Base-by-base conservation (phyloP, 2,888 invertebrate species). In the Drosophila emarginata region DNA sequence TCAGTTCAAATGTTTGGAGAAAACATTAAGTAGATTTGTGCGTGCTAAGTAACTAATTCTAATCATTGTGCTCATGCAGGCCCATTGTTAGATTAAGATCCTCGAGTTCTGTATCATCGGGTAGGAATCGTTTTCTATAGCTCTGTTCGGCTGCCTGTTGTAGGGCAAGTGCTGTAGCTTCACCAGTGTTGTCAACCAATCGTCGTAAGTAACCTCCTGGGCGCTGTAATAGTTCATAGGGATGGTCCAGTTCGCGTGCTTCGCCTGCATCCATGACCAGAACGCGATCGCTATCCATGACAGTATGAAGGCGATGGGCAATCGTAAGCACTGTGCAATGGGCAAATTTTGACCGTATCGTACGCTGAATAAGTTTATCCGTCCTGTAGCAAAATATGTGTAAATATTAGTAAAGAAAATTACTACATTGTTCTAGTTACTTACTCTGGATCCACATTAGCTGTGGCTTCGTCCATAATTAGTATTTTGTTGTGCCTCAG, bases 391-490 rank as follows among this genome's bases (percentile, higher is more conserved):
- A 18, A 45, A 18, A 45, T 15, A 18, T 15, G 14, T 61, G 4
- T 23, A 56, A 11, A 15, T 58, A 60, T 39, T 28, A 57, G 1
- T 28, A 15, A n/a, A n/a, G n/a, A n/a, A n/a, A n/a, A n/a, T n/a
- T n/a, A n/a, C n/a, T n/a, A n/a, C n/a, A n/a, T n/a, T n/a, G n/a
- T 6, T 7, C 1, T 18, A 5, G 0, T 14, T 14, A 91, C 94
- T 93, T 92, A 96, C 96, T 95, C 94, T 68, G 95, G 96, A 91
- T 98, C 97, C 2, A 97, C 97, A 91, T 97, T 97, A 2, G 97
- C 97, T 0, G 97, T 97, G 36, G 97, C 97, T 92, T 98, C 98
- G 86, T 98, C 98, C 72, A 98, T 93, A 21, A 98, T 95, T 2
- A 98, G 93, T 74, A 98, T 94, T 82, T 94, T 95, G 83, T 95